Conservation (phyloP, 2,888 invertebrate species). For the Emmelina monodactyla region DNA sequence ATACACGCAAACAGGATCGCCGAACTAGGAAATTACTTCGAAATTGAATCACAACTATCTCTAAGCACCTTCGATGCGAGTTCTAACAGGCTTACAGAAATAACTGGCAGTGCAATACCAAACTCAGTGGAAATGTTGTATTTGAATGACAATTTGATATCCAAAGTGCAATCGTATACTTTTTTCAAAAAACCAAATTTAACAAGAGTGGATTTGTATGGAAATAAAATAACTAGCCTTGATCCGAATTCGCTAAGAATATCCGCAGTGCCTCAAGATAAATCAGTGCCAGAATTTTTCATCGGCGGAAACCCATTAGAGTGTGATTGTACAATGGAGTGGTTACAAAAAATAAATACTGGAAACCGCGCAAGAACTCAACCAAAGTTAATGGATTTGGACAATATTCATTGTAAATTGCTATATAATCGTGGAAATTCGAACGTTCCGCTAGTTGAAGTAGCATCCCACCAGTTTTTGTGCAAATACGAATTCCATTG, state of each 20-base stretch:
- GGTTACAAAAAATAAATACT: slow-evolving; percentile 83
- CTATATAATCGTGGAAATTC: slow-evolving; percentile 78
- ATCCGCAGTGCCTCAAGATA: slow-evolving; percentile 76
- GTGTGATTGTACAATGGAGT: slow-evolving; percentile 92
- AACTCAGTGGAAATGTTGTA: slow-evolving; percentile 82
- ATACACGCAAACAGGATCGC: slow-evolving; percentile 84
- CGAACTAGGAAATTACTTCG: slow-evolving; percentile 85
- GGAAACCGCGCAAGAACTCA: slow-evolving; percentile 79
- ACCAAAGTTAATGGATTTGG: slow-evolving; percentile 82
- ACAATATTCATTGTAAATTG: slow-evolving; percentile 82
- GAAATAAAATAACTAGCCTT: slow-evolving; percentile 79
- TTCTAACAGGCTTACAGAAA: slow-evolving; percentile 80
- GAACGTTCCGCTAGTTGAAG: slow-evolving; percentile 79
- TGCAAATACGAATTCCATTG: slow-evolving; percentile 87
- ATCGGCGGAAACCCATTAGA: slow-evolving; percentile 86
- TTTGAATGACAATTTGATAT: slow-evolving; percentile 81
- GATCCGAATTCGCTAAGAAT: slow-evolving; percentile 80
- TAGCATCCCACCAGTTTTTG: slow-evolving; percentile 82
- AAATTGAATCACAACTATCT: slow-evolving; percentile 80
- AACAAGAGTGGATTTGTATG: slow-evolving; percentile 81
- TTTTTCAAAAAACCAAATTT: slow-evolving; percentile 88
- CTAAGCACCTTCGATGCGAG: slow-evolving; percentile 84
- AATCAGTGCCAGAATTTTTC: slow-evolving; percentile 80
- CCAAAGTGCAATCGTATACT: slow-evolving; percentile 85
- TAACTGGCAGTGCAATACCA: slow-evolving; percentile 83